Conservation (phyloP, 2,797 vertebrate genomes). For the Novumbra hubbsi region DNA sequence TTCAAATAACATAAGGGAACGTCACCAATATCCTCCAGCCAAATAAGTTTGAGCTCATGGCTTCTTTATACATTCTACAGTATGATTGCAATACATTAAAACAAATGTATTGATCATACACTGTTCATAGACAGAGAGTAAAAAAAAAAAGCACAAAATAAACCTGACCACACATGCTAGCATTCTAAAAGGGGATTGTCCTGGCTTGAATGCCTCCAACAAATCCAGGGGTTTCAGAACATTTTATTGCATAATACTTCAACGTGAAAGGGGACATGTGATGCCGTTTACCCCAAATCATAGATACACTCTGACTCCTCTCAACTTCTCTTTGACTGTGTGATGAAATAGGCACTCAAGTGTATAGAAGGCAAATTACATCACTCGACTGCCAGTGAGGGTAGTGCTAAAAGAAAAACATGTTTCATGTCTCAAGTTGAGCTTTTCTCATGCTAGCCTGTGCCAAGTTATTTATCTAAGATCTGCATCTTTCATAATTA, state of each 20-base stretch:
- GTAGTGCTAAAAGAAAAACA: slow-evolving; percentile 16
- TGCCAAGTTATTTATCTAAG: too few relatives aligned
- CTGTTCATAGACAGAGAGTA: background rate
- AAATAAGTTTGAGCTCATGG: background rate
- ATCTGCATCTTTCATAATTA: too few relatives aligned
- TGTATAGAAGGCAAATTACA: background rate
- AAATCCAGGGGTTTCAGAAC: background rate
- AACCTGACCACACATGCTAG: background rate
- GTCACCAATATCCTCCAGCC: background rate
- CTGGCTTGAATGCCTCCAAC: background rate
- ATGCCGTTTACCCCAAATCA: slow-evolving; percentile 4
- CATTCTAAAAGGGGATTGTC: background rate
- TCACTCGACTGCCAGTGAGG: slow-evolving; percentile 1
- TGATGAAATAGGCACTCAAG: background rate
- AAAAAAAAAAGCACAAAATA: background rate
- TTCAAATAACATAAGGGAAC: background rate
- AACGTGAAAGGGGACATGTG: slow-evolving; percentile 2
- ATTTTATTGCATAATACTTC: background rate
- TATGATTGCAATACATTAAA: background rate
- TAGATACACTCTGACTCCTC: background rate
- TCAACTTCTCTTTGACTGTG: slow-evolving; percentile 1
- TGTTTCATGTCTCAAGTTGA: background rate
- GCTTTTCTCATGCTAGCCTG: background rate
- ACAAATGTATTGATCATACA: background rate
- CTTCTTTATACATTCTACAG: background rate